These are phyloP conservation scores for Coregonus ussuriensis DNA, from an alignment of 2,797 vertebrate genomes.

Conservation along the genomic window DNA sequence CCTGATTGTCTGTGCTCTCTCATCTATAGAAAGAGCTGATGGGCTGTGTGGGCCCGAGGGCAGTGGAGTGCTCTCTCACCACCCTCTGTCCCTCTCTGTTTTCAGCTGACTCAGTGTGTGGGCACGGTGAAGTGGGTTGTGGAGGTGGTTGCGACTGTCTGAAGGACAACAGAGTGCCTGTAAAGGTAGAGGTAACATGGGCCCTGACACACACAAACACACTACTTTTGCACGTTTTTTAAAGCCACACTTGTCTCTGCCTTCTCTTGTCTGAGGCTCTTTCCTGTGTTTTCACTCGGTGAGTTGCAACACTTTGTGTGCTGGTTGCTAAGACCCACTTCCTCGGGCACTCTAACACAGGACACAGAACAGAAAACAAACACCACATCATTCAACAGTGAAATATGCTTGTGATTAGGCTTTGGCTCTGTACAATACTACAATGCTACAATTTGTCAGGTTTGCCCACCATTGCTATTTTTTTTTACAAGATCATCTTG, in stretches of 20 bases:
- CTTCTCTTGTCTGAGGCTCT: background rate
- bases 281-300: background rate
- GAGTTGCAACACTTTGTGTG: too few relatives aligned
- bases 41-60: background rate
- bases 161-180: background rate
- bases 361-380: slow-evolving; percentile 15
- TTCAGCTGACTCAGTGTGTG: slow-evolving; percentile 30
- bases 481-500: too few relatives aligned
- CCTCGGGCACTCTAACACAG: slow-evolving; percentile 17
- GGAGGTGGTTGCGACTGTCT: background rate
- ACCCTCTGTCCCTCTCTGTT: slow-evolving; percentile 25
- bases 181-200: background rate
- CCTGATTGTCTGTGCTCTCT: background rate
- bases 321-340: slow-evolving; percentile 33
- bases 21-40: background rate
- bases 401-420: background rate
- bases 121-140: slow-evolving; percentile 27
- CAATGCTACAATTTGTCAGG: background rate
- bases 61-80: slow-evolving; percentile 8
- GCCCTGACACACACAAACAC: slow-evolving; percentile 1
- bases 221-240: background rate
- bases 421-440: slow-evolving; percentile 13
- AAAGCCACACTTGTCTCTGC: slow-evolving; percentile 1
- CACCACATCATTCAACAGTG: slow-evolving; percentile 4
- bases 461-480: background rate